phyloP scores from a whole-genome alignment of 2,888 invertebrate genomes.

The Tupiocoris notatus region DNA sequence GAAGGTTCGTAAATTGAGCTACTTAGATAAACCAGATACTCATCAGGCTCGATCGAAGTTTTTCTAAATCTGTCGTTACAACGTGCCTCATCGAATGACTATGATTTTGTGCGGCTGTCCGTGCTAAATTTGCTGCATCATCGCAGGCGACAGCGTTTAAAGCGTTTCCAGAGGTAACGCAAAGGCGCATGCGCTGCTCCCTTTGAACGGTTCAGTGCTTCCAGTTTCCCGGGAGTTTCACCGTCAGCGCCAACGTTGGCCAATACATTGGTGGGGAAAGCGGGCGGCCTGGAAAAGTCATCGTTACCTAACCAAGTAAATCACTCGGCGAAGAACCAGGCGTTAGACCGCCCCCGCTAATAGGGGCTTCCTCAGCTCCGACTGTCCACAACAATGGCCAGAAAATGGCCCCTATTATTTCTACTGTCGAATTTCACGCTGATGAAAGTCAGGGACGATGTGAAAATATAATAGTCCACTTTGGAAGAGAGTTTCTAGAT shows the following conservation, averaged over 20 bases:
- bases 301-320: slow-evolving; percentile 42
- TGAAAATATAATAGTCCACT: not conserved
- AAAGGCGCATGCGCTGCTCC: not conserved
- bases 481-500: too few relatives aligned
- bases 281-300: slow-evolving; percentile 44
- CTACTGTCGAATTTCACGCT: not conserved
- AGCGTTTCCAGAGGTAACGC: not conserved
- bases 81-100: not conserved
- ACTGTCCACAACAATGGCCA: not conserved
- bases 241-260: slow-evolving; percentile 41
- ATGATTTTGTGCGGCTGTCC: not conserved
- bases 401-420: not conserved
- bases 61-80: too few relatives aligned
- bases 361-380: not conserved
- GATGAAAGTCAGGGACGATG: not conserved
- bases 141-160: slow-evolving; percentile 10
- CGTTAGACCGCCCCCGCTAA: not conserved
- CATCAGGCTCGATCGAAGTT: not conserved
- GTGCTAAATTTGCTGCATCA: slow-evolving; percentile 14
- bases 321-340: slow-evolving; percentile 22
- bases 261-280: slow-evolving; percentile 43
- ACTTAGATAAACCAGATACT: too few relatives aligned
- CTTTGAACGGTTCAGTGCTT: slow-evolving; percentile 21
- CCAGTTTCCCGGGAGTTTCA: slow-evolving; percentile 43
- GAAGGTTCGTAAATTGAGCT: too few relatives aligned